Evolutionary conservation across 2,797 vertebrate species (phyloP).

Genomic region (Buceros bicornis): DNA sequence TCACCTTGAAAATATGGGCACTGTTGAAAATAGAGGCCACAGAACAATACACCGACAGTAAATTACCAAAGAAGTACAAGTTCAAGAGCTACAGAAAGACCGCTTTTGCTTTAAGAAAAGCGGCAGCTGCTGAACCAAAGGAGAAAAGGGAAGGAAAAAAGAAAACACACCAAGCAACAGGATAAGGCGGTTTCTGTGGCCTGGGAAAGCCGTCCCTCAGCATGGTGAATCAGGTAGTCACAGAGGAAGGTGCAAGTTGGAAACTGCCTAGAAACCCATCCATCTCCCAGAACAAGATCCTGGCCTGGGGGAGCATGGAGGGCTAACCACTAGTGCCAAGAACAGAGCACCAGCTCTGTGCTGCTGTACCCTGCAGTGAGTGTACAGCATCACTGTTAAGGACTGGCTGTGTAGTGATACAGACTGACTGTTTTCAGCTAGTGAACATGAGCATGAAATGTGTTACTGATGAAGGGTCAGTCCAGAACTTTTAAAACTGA

Average conservation of each 20-base stretch:
- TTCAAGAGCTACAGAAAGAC: not conserved
- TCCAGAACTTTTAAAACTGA: not conserved
- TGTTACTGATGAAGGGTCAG: not conserved
- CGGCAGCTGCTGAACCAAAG: not conserved
- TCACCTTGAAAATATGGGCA: not conserved
- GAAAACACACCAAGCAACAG: not conserved
- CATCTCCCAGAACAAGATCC: not conserved
- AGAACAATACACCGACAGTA: not conserved
- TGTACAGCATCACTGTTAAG: not conserved
- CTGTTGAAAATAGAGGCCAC: not conserved
- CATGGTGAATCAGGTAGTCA: not conserved
- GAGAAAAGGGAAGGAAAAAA: no score
- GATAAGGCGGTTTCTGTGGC: not conserved
- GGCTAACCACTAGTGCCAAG: not conserved
- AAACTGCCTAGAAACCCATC: not conserved
- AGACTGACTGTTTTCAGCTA: not conserved
- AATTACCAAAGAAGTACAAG: not conserved
- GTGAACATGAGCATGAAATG: not conserved
- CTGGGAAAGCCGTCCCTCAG: not conserved
- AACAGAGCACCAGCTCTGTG: not conserved
- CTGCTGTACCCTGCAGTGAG: not conserved
- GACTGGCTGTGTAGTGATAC: no score
- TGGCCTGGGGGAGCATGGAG: not conserved
- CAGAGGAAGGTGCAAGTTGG: not conserved
- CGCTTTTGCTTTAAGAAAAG: not conserved